Conservation (phyloP, 1,140 invertebrate genomes). For the Tribolium castaneum region DNA sequence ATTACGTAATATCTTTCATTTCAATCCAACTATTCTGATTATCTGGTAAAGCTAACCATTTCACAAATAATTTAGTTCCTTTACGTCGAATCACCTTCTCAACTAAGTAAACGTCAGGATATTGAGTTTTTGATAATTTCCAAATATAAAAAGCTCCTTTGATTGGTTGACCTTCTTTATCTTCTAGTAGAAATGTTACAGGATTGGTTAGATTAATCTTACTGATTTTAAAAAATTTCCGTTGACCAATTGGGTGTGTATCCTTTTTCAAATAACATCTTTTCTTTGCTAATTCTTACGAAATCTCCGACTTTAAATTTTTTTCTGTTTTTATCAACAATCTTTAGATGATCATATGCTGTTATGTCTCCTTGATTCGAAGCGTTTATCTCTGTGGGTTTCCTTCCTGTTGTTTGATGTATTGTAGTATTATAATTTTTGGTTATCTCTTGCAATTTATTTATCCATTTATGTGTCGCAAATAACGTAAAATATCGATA, state of each 20-base stretch:
- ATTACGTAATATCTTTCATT: too few relatives aligned
- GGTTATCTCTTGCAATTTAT: too few relatives aligned
- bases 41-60: too few relatives aligned
- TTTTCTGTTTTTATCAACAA: too few relatives aligned
- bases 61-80: conserved; percentile 46
- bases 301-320: conserved; percentile 46
- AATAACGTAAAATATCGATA: conserved; percentile 60
- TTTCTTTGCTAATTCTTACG: conserved; percentile 61
- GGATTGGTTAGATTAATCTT: conserved; percentile 59
- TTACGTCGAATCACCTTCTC: conserved; percentile 58
- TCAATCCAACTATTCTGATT: too few relatives aligned
- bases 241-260: conserved; percentile 63
- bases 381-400: too few relatives aligned
- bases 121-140: conserved; percentile 57
- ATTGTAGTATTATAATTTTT: too few relatives aligned
- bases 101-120: conserved; percentile 59
- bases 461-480: not conserved
- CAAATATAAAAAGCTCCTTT: conserved; percentile 61
- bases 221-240: conserved; percentile 62
- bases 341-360: too few relatives aligned
- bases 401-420: too few relatives aligned
- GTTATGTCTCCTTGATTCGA: too few relatives aligned
- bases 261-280: conserved; percentile 62
- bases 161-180: conserved; percentile 56
- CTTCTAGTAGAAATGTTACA: conserved; percentile 58